phyloP scores from a whole-genome alignment of 2,113 vertebrate species.

The Gasterosteus aculeatus region DNA sequence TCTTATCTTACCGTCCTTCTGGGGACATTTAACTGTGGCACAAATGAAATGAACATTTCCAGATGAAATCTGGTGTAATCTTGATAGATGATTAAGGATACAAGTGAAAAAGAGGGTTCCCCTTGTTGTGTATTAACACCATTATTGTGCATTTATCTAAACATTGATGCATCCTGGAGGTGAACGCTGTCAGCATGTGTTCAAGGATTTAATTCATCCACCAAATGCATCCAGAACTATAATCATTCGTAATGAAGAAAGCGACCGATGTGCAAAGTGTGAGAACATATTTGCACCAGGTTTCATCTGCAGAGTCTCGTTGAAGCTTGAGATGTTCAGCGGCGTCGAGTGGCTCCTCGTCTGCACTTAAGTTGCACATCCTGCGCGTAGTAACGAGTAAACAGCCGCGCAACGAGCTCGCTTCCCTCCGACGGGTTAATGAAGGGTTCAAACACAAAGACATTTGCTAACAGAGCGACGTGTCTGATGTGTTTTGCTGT shows the following conservation, averaged over 20 bases:
- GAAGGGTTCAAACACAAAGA: not conserved
- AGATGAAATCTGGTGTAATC: not conserved
- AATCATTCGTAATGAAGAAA: too few relatives aligned
- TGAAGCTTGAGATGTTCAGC: conserved; percentile 22
- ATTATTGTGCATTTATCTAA: not conserved
- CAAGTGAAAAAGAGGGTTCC: not conserved
- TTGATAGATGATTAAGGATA: not conserved
- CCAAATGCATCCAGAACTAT: not conserved
- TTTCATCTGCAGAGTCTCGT: conserved; percentile 32
- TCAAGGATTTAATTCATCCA: not conserved
- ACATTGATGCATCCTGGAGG: not conserved
- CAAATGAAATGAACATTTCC: not conserved
- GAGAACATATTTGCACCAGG: not conserved
- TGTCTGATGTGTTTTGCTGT: conserved; percentile 12
- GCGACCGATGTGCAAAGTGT: not conserved
- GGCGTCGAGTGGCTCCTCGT: conserved; percentile 20
- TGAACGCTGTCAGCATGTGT: not conserved
- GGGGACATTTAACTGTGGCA: not conserved
- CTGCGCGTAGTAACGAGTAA: conserved; percentile 22
- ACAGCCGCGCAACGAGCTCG: conserved; percentile 26
- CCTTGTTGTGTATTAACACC: not conserved
- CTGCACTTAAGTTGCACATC: conserved; percentile 18
- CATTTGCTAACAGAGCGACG: conserved; percentile 5
- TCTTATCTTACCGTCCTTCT: conserved; percentile 2
- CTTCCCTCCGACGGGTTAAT: conserved; percentile 12